Evolutionary conservation across 2,113 vertebrate genomes (phyloP).

Genomic region (Sapajus apella): DNA sequence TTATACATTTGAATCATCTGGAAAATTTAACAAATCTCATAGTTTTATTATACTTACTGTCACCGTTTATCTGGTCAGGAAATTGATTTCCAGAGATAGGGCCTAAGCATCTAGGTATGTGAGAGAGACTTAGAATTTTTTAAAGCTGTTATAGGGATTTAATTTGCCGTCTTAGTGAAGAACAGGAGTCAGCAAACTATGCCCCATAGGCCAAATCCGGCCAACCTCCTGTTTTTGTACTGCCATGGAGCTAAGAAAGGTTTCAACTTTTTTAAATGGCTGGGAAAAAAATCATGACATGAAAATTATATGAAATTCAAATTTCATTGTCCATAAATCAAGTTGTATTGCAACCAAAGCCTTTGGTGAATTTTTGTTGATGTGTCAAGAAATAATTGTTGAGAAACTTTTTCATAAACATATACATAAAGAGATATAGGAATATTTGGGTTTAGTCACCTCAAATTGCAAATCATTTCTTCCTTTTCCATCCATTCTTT

Average conservation of each 20-base stretch:
- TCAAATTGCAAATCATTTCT: background rate
- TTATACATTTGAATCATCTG: background rate
- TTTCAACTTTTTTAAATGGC: background rate
- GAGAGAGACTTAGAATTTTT: background rate
- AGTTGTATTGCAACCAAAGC: background rate
- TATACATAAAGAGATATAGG: background rate
- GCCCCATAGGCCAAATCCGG: background rate
- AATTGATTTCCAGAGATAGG: background rate
- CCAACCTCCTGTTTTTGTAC: background rate
- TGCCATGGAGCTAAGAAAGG: background rate
- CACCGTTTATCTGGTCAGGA: background rate
- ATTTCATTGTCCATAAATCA: too few relatives aligned
- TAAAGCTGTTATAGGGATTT: background rate
- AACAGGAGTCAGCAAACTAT: background rate
- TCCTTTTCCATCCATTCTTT: background rate
- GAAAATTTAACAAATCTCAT: background rate
- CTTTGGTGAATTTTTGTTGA: background rate
- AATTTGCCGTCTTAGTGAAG: background rate
- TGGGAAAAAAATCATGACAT: background rate
- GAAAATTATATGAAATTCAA: too few relatives aligned
- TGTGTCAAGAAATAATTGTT: slow-evolving; percentile 40
- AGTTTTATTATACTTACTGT: background rate
- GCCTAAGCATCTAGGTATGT: background rate
- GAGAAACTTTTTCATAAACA: background rate
- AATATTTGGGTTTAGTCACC: background rate